Base-by-base conservation (phyloP, 2,113 vertebrate genomes). In the Alligator mississippiensis region DNA sequence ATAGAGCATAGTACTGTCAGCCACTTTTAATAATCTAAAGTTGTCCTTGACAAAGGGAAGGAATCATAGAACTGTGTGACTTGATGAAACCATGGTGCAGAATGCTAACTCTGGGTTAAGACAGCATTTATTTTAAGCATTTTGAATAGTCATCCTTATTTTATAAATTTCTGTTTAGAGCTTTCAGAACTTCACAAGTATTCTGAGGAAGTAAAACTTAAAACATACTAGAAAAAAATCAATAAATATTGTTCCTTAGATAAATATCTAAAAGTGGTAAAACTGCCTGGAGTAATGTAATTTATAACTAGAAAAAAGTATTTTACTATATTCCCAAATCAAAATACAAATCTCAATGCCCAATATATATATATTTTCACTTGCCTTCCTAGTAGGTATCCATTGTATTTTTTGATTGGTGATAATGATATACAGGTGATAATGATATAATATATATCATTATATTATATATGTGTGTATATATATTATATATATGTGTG, bases 281-380 rank as follows among this genome's bases (percentile, higher is more conserved):
- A 95, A 68, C 9, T 90, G 60, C 76, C 84, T 84, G 6, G 85
- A 90, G 57, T n/a, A 81, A 70, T 68, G 9, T n/a, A 91, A 61
- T 80, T 89, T 93, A 87, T 93, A 55, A 96, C 57, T 89, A 57
- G 60, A 92, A 90, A 90, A 92, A 22, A 3, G 81, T 85, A 75
- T 94, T 92, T 96, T 94, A 97, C 93, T 76, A 77, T 60, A 72
- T 19, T 93, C 30, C 25, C 11, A 82, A 84, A 59, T 89, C 25
- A 90, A 89, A 91, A 63, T 55, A 94, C 28, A 95, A 93, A 81
- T 64, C 34, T 83, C 38, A 16, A 85, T 86, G 84, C 30, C 30
- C 87, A 88, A 90, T 38, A 86, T 55, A 80, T 89, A 92, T 78
- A 92, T 85, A 85, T 57, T 92, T 88, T 80, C 4, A 66, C 86